Base-by-base conservation (phyloP, 2,888 invertebrate genomes). In the Neoitamus cyanurus region DNA sequence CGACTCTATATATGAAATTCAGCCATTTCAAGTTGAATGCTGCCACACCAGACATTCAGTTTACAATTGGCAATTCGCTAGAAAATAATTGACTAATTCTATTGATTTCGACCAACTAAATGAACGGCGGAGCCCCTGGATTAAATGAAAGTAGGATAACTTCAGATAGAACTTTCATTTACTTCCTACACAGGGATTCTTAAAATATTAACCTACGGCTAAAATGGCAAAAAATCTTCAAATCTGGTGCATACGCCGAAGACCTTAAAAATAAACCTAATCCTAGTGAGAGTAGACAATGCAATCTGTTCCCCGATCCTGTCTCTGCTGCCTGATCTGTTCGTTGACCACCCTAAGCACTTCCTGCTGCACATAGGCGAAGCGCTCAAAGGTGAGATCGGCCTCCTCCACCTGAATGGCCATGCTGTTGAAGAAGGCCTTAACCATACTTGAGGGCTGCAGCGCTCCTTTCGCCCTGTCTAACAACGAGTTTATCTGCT, bases 401-500 rank as follows among this genome's bases (percentile, higher is more conserved):
- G 83, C 83, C 42, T 83, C 69, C 11, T 83, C 83, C n/a, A 83
- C 73, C 15, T 83, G 83, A 28, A 73, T 28, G n/a, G 83, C 83
- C 73, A 83, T 73, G n/a, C 72, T 42, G 25, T 73, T 58, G 15
- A 84, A 84, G 77, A 78, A 77, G 11, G 42, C 48, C 48, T 78
- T 28, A 7, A 78, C 78, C 78, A 78, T 48, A 90, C 48, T 78
- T 20, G 37, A 25, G 9, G 78, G 48, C 31, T 78, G 48, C 5
- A 78, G 15, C 11, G 30, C 31, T 13, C 20, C 75, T 75, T 37
- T 20, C 9, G 34, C 58, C n/a, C 30, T 78, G 3, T 78, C 78
- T 1, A 78, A 11, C 5, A 78, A 6, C 3, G 30, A 78, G 34
- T 78, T 78, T 1, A 78, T 48, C 9, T 78, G 42, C n/a, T 78